phyloP scores from a whole-genome alignment of 2,113 vertebrate genomes.

The Microcebus murinus region DNA sequence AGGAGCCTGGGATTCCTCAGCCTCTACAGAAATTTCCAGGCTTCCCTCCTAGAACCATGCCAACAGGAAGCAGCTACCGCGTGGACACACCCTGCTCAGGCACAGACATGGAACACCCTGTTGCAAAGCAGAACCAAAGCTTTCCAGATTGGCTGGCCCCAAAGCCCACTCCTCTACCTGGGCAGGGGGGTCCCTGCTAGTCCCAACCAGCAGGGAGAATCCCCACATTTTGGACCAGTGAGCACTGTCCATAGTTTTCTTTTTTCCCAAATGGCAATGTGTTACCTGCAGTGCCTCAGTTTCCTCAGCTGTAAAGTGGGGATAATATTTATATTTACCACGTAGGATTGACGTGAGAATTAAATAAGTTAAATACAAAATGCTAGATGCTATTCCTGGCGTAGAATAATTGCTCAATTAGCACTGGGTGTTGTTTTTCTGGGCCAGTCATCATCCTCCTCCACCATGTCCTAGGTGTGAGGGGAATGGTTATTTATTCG shows the following conservation, averaged over 20 bases:
- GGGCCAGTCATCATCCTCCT: background rate
- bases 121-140: background rate
- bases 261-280: background rate
- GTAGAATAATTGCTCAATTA: background rate
- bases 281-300: background rate
- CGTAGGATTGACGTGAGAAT: background rate
- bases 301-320: background rate
- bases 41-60: background rate
- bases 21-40: background rate
- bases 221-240: background rate
- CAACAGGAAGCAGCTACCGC: background rate
- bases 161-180: background rate
- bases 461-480: background rate
- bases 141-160: background rate
- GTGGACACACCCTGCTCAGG: background rate
- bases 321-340: background rate
- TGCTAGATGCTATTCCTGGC: background rate
- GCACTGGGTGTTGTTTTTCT: background rate
- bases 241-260: background rate
- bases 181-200: background rate
- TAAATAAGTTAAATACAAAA: background rate
- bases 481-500: background rate
- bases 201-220: background rate
- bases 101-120: fast-evolving
- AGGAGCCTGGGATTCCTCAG: background rate